These are phyloP conservation scores for Nasonia giraulti DNA, from an alignment of 1,140 invertebrate species.

Conservation along the genomic window DNA sequence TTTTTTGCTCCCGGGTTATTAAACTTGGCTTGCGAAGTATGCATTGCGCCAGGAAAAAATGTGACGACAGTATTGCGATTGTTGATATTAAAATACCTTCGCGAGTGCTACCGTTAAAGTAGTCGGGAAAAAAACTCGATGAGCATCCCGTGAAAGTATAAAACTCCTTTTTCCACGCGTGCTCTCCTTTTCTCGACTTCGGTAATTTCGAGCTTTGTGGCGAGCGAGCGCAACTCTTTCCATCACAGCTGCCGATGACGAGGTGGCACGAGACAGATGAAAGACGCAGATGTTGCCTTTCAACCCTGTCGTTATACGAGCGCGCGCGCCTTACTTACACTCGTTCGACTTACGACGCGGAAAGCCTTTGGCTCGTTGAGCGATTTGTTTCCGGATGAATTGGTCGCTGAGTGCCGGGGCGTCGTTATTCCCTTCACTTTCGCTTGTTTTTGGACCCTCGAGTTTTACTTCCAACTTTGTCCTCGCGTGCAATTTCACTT, in stretches of 20 bases:
- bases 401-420: constrained; percentile 13
- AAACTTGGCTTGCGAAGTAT: background rate
- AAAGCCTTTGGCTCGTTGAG: constrained; percentile 4
- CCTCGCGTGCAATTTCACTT: background rate
- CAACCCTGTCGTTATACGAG: constrained; percentile 31
- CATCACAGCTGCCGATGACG: constrained; percentile 31
- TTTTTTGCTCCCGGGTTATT: background rate
- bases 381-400: constrained; percentile 41
- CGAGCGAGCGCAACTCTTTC: constrained; percentile 3
- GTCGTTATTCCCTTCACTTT: background rate
- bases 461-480: background rate
- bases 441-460: background rate
- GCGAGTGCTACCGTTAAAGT: no score
- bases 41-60: no score
- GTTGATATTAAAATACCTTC: no score
- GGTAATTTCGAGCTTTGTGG: background rate
- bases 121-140: background rate
- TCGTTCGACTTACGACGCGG: background rate
- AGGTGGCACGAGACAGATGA: constrained; percentile 16
- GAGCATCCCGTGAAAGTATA: background rate
- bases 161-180: background rate
- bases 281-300: constrained; percentile 45
- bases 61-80: no score
- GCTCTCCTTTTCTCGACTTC: background rate
- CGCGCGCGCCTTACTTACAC: background rate